A percentile compares a stretch with the other conserved stretches of the same genome.
These are phyloP conservation scores for Mesoclemmys tuberculata DNA, from an alignment of 2,113 vertebrate species.

Conservation along the genomic window DNA sequence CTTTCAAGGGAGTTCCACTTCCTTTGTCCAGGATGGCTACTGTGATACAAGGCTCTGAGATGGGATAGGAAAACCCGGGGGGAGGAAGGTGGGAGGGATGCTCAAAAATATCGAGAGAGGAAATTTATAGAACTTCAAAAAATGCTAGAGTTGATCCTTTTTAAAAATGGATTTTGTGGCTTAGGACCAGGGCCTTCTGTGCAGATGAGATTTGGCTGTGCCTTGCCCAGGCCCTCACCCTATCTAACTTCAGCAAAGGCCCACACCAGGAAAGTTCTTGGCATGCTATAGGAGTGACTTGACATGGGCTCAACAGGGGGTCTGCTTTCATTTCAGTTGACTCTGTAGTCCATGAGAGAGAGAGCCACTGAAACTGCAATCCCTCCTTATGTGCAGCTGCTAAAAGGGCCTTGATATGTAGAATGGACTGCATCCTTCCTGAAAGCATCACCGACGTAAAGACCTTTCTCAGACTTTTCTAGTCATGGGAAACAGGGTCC, in stretches of 20 bases:
- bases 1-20: not conserved
- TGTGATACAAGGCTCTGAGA: not conserved
- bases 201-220: not conserved
- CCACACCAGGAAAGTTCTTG: not conserved
- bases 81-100: not conserved
- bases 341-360: not conserved
- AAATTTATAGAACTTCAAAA: not conserved
- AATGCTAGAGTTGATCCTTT: not conserved
- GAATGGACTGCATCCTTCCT: not conserved
- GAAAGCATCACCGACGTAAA: not conserved
- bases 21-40: not conserved
- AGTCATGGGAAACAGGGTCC: not conserved
- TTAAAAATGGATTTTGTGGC: not conserved
- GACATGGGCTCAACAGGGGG: not conserved
- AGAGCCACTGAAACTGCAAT: not conserved
- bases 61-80: not conserved
- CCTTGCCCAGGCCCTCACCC: not conserved
- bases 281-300: not conserved
- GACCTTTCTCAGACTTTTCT: not conserved
- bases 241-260: not conserved
- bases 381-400: not conserved
- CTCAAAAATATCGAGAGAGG: not conserved
- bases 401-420: fast-evolving
- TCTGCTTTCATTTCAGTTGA: not conserved
- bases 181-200: not conserved